Evolutionary conservation across 1,140 invertebrate genomes (phyloP).

Genomic region (Drosophila cardini): DNA sequence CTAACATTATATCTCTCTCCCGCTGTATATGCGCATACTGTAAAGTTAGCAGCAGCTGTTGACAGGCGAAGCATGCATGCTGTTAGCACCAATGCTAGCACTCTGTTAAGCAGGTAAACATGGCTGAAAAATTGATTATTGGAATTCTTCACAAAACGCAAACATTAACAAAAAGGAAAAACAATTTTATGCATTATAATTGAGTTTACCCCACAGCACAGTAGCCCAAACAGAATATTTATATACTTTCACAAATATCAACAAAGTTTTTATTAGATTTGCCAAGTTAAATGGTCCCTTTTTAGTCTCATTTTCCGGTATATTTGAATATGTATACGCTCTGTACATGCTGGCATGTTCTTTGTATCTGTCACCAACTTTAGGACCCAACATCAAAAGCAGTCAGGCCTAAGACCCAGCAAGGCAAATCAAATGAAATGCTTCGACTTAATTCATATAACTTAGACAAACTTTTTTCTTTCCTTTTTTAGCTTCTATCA

Average conservation of each 20-base stretch:
- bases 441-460: slow-evolving; percentile 22
- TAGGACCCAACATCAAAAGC: slow-evolving; percentile 29
- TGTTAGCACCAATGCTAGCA: slow-evolving; percentile 18
- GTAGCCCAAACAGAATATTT: not conserved
- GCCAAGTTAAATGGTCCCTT: slow-evolving; percentile 50
- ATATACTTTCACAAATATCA: slow-evolving; percentile 38
- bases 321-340: slow-evolving; percentile 13
- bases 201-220: slow-evolving; percentile 20
- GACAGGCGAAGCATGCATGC: slow-evolving; percentile 16
- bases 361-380: slow-evolving; percentile 39
- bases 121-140: slow-evolving; percentile 57
- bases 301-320: slow-evolving; percentile 7
- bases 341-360: slow-evolving; percentile 23
- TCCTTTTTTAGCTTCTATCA: slow-evolving; percentile 19
- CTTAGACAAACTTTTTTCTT: slow-evolving; percentile 36
- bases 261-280: slow-evolving; percentile 59
- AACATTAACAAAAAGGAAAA: slow-evolving; percentile 30
- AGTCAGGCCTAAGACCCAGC: not conserved
- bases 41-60: slow-evolving; percentile 25
- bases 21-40: slow-evolving; percentile 60
- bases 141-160: slow-evolving; percentile 37
- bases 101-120: slow-evolving; percentile 50
- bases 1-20: not conserved
- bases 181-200: slow-evolving; percentile 37
- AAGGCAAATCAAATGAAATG: slow-evolving; percentile 48